Evolutionary conservation across 2,888 invertebrate species (phyloP).

Genomic region (Oegoconia quadripuncta): DNA sequence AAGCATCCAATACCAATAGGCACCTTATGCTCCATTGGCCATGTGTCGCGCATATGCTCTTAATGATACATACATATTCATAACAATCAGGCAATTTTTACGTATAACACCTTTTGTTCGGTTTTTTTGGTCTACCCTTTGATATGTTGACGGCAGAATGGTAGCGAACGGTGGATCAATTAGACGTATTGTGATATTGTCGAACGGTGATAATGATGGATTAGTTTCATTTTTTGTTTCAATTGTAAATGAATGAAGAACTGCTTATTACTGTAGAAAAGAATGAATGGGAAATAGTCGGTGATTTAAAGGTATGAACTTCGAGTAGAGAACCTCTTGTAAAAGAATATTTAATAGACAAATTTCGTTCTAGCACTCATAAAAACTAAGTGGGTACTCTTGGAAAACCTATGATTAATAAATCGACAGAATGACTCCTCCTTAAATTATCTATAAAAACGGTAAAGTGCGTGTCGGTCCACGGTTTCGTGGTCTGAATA

Average conservation of each 20-base stretch:
- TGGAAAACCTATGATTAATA: too few species aligned
- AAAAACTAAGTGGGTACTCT: too few species aligned
- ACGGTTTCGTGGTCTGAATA: too few species aligned
- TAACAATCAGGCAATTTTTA: constrained; percentile 59
- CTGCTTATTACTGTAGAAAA: background rate
- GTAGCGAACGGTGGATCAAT: constrained; percentile 59
- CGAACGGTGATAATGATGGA: constrained; percentile 34
- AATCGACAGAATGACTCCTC: too few species aligned
- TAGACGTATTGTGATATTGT: constrained; percentile 47
- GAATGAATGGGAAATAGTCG: background rate
- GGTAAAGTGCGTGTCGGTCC: too few species aligned
- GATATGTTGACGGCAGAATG: constrained; percentile 41
- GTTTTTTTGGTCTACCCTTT: constrained; percentile 57
- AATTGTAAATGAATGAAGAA: constrained; percentile 21
- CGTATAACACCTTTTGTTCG: constrained; percentile 54
- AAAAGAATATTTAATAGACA: too few species aligned
- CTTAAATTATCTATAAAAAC: too few species aligned
- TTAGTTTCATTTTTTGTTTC: constrained; percentile 27
- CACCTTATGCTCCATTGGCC: constrained; percentile 58
- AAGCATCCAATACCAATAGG: constrained; percentile 45
- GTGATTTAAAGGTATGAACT: too few species aligned
- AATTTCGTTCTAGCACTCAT: too few species aligned
- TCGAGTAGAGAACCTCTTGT: too few species aligned
- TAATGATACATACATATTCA: constrained; percentile 57
- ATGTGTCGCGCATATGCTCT: constrained; percentile 64